A percentile compares a stretch with the other conserved stretches of the same genome.
Evolutionary conservation across 2,797 vertebrate species (phyloP).

Genomic region (Dermochelys coriacea): DNA sequence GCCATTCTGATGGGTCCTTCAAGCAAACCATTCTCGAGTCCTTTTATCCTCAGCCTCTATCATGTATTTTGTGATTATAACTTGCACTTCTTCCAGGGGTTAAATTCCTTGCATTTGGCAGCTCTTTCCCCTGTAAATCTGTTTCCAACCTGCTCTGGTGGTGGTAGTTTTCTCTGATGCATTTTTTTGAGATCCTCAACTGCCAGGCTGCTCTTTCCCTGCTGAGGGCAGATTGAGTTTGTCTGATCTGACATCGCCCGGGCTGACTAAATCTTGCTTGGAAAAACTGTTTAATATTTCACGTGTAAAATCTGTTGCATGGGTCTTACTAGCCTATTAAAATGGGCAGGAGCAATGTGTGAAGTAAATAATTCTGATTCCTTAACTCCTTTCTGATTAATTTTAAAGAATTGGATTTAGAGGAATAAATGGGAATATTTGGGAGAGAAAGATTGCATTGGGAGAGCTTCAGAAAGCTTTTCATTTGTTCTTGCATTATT

Average conservation of each 20-base stretch:
- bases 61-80: neutral
- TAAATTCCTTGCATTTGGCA: neutral
- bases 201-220: neutral
- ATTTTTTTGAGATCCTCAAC: neutral
- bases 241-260: neutral
- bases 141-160: neutral
- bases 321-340: neutral
- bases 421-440: rapidly evolving
- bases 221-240: neutral
- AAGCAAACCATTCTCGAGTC: rapidly evolving
- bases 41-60: neutral
- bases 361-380: neutral
- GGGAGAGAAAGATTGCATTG: neutral
- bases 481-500: neutral
- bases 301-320: neutral
- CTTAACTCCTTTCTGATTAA: neutral
- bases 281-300: neutral
- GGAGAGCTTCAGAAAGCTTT: neutral
- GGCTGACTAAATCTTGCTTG: neutral
- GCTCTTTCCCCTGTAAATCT: neutral
- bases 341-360: neutral
- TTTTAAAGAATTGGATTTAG: neutral
- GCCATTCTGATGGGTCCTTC: neutral
- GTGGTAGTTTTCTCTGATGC: neutral
- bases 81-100: neutral